These are phyloP conservation scores for Thecophora atra DNA, from an alignment of 2,888 invertebrate genomes.

Conservation along the genomic window DNA sequence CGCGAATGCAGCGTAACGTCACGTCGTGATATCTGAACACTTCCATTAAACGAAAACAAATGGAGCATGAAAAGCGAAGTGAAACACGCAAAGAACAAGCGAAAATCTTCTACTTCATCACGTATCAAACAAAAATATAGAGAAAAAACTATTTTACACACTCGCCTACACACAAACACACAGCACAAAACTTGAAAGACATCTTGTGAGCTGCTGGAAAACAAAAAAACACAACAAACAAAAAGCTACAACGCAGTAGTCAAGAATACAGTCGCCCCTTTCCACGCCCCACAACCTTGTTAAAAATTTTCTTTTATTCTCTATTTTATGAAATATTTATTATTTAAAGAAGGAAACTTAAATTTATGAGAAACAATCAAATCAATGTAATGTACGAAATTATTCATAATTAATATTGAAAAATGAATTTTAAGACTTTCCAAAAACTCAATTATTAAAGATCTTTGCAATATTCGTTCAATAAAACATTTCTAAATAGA, in stretches of 20 bases:
- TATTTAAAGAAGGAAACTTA: background rate
- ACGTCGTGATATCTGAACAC: conserved; percentile 42
- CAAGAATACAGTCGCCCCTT: background rate
- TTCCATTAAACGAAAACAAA: conserved; percentile 35
- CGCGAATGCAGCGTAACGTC: too few relatives aligned
- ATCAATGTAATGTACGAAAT: background rate
- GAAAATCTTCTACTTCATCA: background rate
- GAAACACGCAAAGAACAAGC: background rate
- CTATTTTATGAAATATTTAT: background rate
- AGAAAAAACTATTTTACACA: background rate
- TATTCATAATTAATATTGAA: too few relatives aligned
- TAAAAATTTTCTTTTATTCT: background rate
- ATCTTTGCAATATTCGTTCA: too few relatives aligned
- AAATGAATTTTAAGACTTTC: too few relatives aligned
- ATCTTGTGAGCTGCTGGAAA: conserved; percentile 17
- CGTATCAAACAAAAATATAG: background rate
- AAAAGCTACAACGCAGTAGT: conserved; percentile 9
- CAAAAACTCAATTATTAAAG: too few relatives aligned
- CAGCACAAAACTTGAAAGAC: conserved; percentile 8
- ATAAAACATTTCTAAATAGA: too few relatives aligned
- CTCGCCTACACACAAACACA: background rate
- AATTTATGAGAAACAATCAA: background rate
- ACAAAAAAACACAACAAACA: background rate
- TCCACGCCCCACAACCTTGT: too few relatives aligned
- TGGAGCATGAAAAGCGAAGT: conserved; percentile 3